Conservation (phyloP, 2,113 vertebrate species). For the Astatoreochromis straeleni region DNA sequence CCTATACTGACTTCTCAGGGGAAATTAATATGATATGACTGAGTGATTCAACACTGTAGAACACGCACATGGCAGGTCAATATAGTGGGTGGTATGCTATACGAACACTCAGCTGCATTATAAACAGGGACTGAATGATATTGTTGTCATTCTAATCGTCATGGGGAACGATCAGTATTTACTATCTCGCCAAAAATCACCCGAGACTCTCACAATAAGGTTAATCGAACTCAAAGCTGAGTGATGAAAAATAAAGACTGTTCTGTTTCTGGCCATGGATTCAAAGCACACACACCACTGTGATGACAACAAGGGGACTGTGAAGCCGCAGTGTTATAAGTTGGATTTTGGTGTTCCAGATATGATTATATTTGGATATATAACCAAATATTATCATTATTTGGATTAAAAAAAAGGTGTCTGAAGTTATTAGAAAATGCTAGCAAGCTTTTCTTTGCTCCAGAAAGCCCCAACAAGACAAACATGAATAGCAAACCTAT, state of each 20-base stretch:
- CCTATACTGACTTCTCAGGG: neutral
- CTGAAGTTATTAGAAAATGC: neutral
- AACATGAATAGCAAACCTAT: neutral
- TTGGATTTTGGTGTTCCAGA: neutral
- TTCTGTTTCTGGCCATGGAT: neutral
- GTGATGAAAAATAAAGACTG: neutral
- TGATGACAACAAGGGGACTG: neutral
- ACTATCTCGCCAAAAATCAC: neutral
- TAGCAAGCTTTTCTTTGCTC: neutral
- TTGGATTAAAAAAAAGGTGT: neutral
- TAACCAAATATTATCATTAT: neutral
- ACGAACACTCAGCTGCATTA: neutral
- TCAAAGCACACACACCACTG: neutral
- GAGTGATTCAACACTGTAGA: neutral
- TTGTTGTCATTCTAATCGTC: neutral
- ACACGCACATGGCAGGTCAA: neutral
- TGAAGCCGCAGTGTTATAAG: neutral
- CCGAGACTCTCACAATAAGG: neutral
- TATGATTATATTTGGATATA: neutral
- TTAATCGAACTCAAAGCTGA: neutral
- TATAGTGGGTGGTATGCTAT: neutral
- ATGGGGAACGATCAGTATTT: neutral
- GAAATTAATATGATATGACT: slow-evolving; percentile 30
- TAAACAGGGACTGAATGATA: neutral
- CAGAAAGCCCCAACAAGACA: neutral